Base-by-base conservation (phyloP, 1,140 invertebrate genomes). In the Leptinotarsa undecemlineata region DNA sequence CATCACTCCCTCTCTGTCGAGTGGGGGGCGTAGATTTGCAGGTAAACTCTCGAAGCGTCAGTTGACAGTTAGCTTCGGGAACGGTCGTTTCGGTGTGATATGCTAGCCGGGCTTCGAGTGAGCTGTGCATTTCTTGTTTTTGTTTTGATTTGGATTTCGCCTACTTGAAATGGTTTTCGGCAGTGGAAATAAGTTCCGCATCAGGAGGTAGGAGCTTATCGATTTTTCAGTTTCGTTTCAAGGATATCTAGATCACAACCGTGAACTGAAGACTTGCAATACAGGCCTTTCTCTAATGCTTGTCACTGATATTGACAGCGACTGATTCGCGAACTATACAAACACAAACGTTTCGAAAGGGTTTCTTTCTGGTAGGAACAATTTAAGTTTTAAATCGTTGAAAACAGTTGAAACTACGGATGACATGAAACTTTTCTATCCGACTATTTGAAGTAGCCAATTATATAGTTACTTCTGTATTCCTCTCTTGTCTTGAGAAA, bases 131-230 rank as follows among this genome's bases (percentile, higher is more conserved):
- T 67, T 42, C 64, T 67, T 67, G 42, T 42, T 67, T 67, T 21
- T 67, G 64, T 76, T 74, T 69, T 63, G 66, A 69, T 76, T 23
- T 74, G 67, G 67, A 74, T 74, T 69, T 26, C 72, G 66, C 73
- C 73, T 15, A 42, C 73, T 71, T 74, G 47, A 71, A 74, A 90
- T 90, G 89, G 89, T 90, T 74, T 90, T 90, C 81, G 89, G 89
- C 62, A 89, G 87, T 80, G 85, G 85, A 67, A 90, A 89, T 82
- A 90, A 90, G 79, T 90, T 90, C 83, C 85, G 88, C 42, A 89
- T 90, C 73, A 85, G 88, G 82, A 90, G 89, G 89, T 90, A 87
- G 62, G 64, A 14, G n/a, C 33, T 57, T 57, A 17, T 75, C 51
- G 68, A 19, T n/a, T 47, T 42, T 68, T 42, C 33, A 42, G 33